phyloP scores from a whole-genome alignment of 2,888 invertebrate genomes.

The Pegoplata infirma region DNA sequence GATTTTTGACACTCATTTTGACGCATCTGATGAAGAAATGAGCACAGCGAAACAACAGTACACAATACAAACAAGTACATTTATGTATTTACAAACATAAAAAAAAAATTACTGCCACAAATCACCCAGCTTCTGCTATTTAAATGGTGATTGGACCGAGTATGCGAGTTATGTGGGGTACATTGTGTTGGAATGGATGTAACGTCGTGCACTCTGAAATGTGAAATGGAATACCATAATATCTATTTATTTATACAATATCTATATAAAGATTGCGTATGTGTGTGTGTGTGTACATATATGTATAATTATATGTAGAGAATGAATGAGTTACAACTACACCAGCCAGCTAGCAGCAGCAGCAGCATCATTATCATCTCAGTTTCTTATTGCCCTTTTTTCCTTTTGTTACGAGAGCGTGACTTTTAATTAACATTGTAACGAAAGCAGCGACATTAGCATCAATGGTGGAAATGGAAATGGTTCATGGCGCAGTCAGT shows the following conservation, averaged over 20 bases:
- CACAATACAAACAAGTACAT: too few species aligned
- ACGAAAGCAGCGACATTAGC: slow-evolving; percentile 26
- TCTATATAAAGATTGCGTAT: too few species aligned
- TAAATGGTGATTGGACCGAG: neutral
- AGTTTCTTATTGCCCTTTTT: slow-evolving; percentile 25
- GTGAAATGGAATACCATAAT: too few species aligned
- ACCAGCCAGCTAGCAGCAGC: neutral
- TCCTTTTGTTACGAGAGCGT: slow-evolving; percentile 21
- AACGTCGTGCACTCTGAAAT: too few species aligned
- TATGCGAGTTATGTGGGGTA: neutral
- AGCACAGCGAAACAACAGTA: slow-evolving; percentile 1
- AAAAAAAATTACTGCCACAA: neutral
- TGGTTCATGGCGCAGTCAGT: neutral
- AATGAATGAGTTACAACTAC: neutral
- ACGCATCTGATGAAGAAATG: neutral
- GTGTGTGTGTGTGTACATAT: neutral
- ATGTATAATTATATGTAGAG: neutral
- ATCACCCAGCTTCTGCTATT: slow-evolving; percentile 16
- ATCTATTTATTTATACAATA: too few species aligned
- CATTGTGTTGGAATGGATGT: too few species aligned
- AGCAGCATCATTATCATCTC: slow-evolving; percentile 23
- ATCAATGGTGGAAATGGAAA: neutral
- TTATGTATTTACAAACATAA: too few species aligned
- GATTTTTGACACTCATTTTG: slow-evolving; percentile 9
- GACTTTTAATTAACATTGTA: slow-evolving; percentile 49